Percentiles rank a stretch among this genome's conserved stretches.
phyloP scores from a whole-genome alignment of 2,797 vertebrate species.

The Phrynocephalus guinanensis region DNA sequence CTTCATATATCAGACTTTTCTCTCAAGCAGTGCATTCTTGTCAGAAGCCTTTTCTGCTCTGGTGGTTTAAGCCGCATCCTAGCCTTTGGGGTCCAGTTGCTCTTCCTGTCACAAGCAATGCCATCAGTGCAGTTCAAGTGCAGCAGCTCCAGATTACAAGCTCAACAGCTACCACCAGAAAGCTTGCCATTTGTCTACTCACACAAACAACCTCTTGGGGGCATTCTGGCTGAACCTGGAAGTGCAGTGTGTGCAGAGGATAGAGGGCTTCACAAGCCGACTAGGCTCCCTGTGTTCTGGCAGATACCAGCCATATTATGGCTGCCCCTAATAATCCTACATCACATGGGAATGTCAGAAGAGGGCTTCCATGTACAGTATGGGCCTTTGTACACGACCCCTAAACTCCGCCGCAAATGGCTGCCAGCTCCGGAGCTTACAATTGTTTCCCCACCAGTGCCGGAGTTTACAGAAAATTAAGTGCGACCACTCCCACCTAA shows the following conservation, averaged over 20 bases:
- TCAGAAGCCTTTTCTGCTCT: constrained; percentile 56
- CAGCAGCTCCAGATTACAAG: neutral
- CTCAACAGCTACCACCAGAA: constrained; percentile 39
- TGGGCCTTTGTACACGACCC: too few relatives aligned
- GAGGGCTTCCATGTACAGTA: neutral
- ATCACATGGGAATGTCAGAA: neutral
- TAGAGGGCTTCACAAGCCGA: neutral
- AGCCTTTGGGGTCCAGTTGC: constrained; percentile 44
- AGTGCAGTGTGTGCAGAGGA: neutral
- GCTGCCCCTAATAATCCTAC: neutral
- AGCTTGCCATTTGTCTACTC: constrained; percentile 19
- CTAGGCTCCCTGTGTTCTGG: neutral
- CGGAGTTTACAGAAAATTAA: too few relatives aligned
- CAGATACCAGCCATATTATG: too few relatives aligned
- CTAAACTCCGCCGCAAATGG: too few relatives aligned
- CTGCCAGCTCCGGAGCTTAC: too few relatives aligned
- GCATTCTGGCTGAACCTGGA: neutral
- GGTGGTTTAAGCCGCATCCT: constrained; percentile 47
- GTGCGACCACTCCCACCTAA: too few relatives aligned
- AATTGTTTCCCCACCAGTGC: too few relatives aligned
- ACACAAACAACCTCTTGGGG: neutral
- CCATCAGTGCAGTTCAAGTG: neutral
- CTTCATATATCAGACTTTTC: neutral
- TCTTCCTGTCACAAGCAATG: constrained; percentile 50
- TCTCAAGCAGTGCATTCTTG: constrained; percentile 45